Base-by-base conservation (phyloP, 2,113 vertebrate species). In the Psilopogon haemacephalus region DNA sequence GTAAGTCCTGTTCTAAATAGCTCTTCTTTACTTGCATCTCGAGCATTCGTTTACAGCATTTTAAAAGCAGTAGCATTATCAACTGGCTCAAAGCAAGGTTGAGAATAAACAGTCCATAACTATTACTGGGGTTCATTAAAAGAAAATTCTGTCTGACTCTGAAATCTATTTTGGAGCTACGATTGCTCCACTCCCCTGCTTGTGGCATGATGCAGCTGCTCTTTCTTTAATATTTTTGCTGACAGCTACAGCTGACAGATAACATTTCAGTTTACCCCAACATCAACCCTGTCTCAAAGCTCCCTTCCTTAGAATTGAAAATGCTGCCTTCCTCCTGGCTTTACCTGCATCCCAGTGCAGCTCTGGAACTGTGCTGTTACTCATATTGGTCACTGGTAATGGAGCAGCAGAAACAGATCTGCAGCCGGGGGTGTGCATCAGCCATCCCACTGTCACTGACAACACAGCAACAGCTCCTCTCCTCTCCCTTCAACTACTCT, bases 231-330 rank as follows among this genome's bases (percentile, higher is more conserved):
- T 93, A 93, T 92, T 94, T 97, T 97, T 97, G 95, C 96, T 97
- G 98, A 98, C 98, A 98, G 98, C 97, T 98, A 97, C 97, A 97
- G 97, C 95, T 96, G 97, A 98, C 97, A 97, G 97, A 97, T 97
- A 95, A 82, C 88, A 90, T 84, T 96, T 96, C 93, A 72, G 83
- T 75, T 92, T 88, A 92, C 83, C 76, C 85, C 88, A 95, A 50
- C 54, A 82, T 92, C 96, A 84, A 44, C 86, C 68, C 58, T 88
- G 11, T 68, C 62, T 94, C 50, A 33, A 84, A 77, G 48, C 24
- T 89, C 54, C 56, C 52, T 82, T 80, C 38, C 89, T 80, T 50
- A 77, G 81, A 32, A 32, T 46, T 86, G 33, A 60, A 58, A 93
- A 30, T 2, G 5, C 56, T 90, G 77, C 46, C 84, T 95, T 86